Percentiles rank a stretch among this genome's conserved stretches.
phyloP scores from a whole-genome alignment of 30 jellyfish, hydroid and myxozoan genomes.

The Aurelia sp. region DNA sequence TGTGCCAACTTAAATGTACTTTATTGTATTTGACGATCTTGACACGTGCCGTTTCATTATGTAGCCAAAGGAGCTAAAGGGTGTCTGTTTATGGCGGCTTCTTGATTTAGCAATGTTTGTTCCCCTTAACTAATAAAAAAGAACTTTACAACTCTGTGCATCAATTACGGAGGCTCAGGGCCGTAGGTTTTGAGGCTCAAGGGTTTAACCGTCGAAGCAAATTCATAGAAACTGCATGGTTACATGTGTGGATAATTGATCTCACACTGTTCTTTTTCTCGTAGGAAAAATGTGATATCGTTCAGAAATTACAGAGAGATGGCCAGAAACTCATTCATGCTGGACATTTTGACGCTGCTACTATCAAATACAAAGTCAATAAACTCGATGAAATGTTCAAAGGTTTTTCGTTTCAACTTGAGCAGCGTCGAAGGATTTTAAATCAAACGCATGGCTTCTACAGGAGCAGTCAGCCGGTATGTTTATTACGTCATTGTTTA shows the following conservation, averaged over 20 bases:
- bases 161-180: background rate
- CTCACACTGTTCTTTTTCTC: conserved; percentile 28
- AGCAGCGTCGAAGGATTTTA: conserved; percentile 68
- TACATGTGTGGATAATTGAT: background rate
- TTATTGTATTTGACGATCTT: no score
- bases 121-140: no score
- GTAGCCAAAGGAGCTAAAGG: no score
- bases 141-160: no score
- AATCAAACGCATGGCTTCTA: conserved; percentile 82
- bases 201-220: background rate
- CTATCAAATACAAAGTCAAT: conserved; percentile 87
- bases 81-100: no score
- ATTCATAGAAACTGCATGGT: background rate
- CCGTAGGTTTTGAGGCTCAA: background rate
- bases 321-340: conserved; percentile 94
- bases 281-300: conserved; percentile 70
- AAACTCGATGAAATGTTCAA: conserved; percentile 84
- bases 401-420: conserved; percentile 73
- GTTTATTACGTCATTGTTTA: conserved; percentile 2
- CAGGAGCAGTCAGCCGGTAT: conserved; percentile 83
- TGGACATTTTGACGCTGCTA: conserved; percentile 91
- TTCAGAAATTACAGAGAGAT: conserved; percentile 76
- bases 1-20: no score
- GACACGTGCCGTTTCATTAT: no score
- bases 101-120: no score